phyloP scores from a whole-genome alignment of 2,113 vertebrate genomes.

The Mirza zaza region DNA sequence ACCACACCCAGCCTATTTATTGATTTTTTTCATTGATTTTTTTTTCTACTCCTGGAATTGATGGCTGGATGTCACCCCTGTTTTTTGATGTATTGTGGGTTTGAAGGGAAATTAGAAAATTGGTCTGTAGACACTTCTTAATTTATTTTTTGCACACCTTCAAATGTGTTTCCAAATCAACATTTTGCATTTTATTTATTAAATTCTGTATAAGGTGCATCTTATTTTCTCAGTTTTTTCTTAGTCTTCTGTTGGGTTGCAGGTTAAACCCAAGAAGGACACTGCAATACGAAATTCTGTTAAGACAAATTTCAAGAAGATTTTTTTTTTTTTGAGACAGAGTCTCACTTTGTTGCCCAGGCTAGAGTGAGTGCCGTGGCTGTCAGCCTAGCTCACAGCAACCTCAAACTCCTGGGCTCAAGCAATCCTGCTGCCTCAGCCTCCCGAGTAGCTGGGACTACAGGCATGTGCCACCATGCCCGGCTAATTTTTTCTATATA shows the following conservation, averaged over 20 bases:
- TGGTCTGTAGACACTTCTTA: background rate
- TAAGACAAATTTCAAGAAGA: background rate
- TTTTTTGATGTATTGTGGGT: background rate
- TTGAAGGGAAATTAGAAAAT: background rate
- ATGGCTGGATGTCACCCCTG: background rate
- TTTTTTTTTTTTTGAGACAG: no score
- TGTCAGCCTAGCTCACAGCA: no score
- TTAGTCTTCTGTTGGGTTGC: background rate
- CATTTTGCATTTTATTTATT: background rate
- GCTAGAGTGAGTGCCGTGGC: no score
- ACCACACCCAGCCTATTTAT: no score
- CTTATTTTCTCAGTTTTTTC: background rate
- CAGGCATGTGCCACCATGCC: no score
- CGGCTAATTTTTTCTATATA: no score
- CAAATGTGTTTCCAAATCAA: background rate
- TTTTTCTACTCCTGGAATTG: background rate
- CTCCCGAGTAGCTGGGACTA: no score
- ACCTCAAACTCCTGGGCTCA: no score
- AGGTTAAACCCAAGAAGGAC: background rate
- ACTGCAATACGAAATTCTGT: background rate
- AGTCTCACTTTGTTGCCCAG: no score
- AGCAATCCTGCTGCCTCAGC: no score
- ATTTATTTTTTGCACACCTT: background rate
- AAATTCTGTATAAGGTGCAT: background rate
- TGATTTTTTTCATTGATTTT: background rate